Base-by-base conservation (phyloP, 2,113 vertebrate genomes). In the Boulengeromyrus knoepffleri region DNA sequence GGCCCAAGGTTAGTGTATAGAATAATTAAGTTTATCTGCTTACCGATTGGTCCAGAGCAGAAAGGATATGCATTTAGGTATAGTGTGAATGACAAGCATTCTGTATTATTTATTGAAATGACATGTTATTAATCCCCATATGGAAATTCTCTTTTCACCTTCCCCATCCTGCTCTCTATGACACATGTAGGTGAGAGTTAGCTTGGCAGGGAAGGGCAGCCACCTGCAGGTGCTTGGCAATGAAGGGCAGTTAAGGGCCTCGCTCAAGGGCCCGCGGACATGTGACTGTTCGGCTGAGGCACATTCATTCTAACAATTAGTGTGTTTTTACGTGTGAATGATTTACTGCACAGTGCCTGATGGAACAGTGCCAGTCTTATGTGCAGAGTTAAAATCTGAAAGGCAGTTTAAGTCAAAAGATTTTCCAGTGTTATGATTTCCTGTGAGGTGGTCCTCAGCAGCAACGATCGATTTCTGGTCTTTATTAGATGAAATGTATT, bases 401-500 rank as follows among this genome's bases (percentile, higher is more conserved):
- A 17, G 31, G 74, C 36, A 80, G 74, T 80, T 36, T 80, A 80
- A 42, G 74, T 80, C 36, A 42, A 80, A 39, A 42, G 74, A 42
- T 80, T 80, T 80, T 80, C 74, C 74, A 80, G 5, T 8, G 36
- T 42, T 19, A 47, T 45, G 7, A 86, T 86, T 86, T 49, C 27
- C 24, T 86, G 84, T n/a, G 84, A 86, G 10, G 5, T 27, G 15
- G 15, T 31, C 3, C 84, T 86, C 21, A 9, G 45, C 45, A 31
- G 46, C 12, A 31, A 9, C n/a, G 4, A n/a, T 50, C 84, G 1
- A 50, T 49, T 27, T 49, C 45, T 27, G 31, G 21, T 13, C 24
- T 27, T 49, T 47, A 27, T 86, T 86, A 50, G 45, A 86, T 86
- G 42, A 86, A 86, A 86, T 86, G 45, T 86, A 86, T 86, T 13